Percentiles rank a stretch among this genome's conserved stretches.
These are phyloP conservation scores for Eutolmus rufibarbis DNA, from an alignment of 2,888 invertebrate genomes.

Conservation along the genomic window DNA sequence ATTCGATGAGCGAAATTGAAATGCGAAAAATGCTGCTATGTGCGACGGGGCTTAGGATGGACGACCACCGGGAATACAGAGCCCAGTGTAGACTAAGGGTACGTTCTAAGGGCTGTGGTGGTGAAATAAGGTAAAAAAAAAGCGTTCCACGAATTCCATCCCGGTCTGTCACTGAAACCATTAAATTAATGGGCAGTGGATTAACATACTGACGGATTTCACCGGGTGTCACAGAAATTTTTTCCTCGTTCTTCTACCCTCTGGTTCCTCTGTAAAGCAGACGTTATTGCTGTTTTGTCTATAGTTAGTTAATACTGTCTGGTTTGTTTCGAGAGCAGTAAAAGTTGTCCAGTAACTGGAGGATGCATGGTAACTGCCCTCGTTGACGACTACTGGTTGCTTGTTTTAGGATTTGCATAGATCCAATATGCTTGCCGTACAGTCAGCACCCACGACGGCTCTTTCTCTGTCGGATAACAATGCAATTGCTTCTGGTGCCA, in stretches of 20 bases:
- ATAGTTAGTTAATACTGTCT: background rate
- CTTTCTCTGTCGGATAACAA: background rate
- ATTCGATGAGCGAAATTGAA: constrained; percentile 30
- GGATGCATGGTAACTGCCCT: background rate
- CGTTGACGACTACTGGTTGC: background rate
- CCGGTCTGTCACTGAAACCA: constrained; percentile 20
- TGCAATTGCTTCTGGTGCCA: background rate
- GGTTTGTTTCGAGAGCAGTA: background rate
- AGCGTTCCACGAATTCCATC: constrained; percentile 12
- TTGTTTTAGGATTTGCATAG: constrained; percentile 14
- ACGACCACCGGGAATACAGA: background rate
- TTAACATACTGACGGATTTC: constrained; percentile 11
- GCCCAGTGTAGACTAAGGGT: background rate
- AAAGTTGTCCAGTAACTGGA: background rate
- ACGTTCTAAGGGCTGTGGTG: background rate
- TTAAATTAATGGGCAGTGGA: constrained; percentile 35
- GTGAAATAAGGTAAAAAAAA: background rate
- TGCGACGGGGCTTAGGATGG: background rate
- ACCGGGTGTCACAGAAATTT: constrained; percentile 17
- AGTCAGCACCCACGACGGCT: background rate
- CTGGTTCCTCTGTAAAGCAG: background rate
- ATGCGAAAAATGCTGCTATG: constrained; percentile 10
- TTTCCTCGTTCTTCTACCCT: background rate
- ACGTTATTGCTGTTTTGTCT: background rate
- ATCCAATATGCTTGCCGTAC: background rate